phyloP scores from a whole-genome alignment of 2,797 vertebrate species.

The Megalops cyprinoides region DNA sequence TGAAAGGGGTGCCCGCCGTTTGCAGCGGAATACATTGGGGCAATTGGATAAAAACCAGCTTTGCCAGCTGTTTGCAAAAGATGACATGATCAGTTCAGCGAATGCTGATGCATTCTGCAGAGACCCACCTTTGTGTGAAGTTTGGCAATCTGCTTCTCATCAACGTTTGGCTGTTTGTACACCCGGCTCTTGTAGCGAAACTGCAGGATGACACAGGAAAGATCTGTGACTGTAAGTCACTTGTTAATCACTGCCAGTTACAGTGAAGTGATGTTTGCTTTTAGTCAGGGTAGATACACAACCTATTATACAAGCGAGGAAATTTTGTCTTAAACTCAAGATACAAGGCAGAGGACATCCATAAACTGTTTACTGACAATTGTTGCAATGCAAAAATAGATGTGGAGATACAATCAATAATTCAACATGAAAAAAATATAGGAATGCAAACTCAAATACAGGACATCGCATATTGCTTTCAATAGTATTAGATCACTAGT shows the following conservation, averaged over 20 bases:
- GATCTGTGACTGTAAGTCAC: neutral
- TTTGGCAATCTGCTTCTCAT: slow-evolving; percentile 91
- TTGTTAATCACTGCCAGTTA: slow-evolving; percentile 1
- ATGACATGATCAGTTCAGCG: neutral
- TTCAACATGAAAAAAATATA: too few relatives aligned
- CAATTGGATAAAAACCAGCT: neutral
- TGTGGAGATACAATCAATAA: neutral
- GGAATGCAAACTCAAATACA: too few relatives aligned
- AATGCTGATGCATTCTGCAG: neutral
- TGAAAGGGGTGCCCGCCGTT: neutral
- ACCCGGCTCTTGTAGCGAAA: slow-evolving; percentile 94
- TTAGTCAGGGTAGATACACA: neutral
- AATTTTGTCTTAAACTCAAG: neutral
- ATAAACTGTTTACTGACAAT: neutral
- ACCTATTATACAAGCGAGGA: neutral
- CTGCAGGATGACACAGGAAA: slow-evolving; percentile 61
- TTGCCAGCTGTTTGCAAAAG: neutral
- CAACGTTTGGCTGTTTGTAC: slow-evolving; percentile 80
- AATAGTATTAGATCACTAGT: neutral
- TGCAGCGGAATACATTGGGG: neutral
- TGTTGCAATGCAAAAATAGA: too few relatives aligned
- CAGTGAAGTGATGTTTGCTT: neutral
- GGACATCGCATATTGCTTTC: neutral
- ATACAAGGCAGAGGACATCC: neutral
- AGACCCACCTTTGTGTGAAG: slow-evolving; percentile 87